Percentiles rank a stretch among this genome's conserved stretches.
Conservation (phyloP, 2,888 invertebrate genomes). For the Drosophila subquinaria region DNA sequence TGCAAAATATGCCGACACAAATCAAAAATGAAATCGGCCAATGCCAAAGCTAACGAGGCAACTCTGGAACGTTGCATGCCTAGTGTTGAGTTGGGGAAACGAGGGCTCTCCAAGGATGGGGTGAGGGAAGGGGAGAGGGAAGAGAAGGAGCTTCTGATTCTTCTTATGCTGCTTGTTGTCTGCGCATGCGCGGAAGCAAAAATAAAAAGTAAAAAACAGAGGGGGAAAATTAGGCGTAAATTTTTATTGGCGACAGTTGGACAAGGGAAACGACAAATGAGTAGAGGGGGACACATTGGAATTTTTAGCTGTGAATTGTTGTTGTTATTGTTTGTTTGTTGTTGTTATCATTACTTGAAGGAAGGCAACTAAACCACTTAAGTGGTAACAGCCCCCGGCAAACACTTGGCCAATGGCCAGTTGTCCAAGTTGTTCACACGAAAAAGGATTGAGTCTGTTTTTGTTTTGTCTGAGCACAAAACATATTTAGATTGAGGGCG, state of each 20-base stretch:
- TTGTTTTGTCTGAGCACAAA: constrained; percentile 21
- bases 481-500: constrained; percentile 49
- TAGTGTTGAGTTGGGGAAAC: neutral
- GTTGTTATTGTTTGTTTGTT: constrained; percentile 7
- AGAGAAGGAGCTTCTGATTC: constrained; percentile 8
- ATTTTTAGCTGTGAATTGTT: constrained; percentile 34
- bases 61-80: constrained; percentile 24
- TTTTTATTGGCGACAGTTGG: constrained; percentile 76
- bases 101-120: neutral
- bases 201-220: constrained; percentile 10
- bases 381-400: constrained; percentile 68
- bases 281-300: constrained; percentile 21
- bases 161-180: constrained; percentile 34
- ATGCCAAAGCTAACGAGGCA: constrained; percentile 67
- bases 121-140: neutral
- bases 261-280: constrained; percentile 18
- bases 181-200: constrained; percentile 72
- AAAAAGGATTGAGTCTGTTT: constrained; percentile 46
- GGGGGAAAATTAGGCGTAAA: constrained; percentile 69
- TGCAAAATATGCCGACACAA: constrained; percentile 79
- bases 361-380: constrained; percentile 67
- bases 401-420: constrained; percentile 23
- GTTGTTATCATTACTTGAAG: constrained; percentile 8
- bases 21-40: constrained; percentile 77
- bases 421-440: constrained; percentile 34